These are phyloP conservation scores for Phoxinus dragarum DNA, from an alignment of 2,797 vertebrate species.

Conservation along the genomic window DNA sequence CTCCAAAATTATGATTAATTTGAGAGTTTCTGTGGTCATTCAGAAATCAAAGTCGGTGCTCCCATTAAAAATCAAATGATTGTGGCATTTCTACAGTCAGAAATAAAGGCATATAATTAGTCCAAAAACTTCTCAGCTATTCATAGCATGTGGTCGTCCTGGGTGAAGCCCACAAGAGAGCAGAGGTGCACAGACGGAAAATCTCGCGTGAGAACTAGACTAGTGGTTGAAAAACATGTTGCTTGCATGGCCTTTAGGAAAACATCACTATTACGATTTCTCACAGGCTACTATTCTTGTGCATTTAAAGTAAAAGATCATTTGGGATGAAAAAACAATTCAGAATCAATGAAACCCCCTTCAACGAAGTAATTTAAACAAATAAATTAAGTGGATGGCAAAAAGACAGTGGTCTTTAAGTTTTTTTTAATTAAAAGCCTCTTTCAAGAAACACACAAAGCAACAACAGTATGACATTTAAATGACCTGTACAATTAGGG, in stretches of 20 bases:
- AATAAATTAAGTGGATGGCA: neutral
- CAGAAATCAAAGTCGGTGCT: neutral
- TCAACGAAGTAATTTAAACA: neutral
- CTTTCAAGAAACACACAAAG: slow-evolving; percentile 76
- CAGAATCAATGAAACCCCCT: neutral
- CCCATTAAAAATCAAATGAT: neutral
- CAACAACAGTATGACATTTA: slow-evolving; percentile 75
- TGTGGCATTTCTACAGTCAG: neutral
- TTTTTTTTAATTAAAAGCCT: slow-evolving; percentile 80
- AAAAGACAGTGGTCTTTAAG: slow-evolving; percentile 56
- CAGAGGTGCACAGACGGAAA: slow-evolving; percentile 75
- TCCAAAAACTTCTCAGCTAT: slow-evolving; percentile 3
- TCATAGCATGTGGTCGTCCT: slow-evolving; percentile 70
- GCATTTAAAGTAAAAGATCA: neutral
- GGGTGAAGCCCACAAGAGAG: slow-evolving; percentile 81
- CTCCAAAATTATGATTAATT: neutral
- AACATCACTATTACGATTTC: neutral
- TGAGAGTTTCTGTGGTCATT: neutral
- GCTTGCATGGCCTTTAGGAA: no score
- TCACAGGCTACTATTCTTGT: neutral
- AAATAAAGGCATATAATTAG: neutral
- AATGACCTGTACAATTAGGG: slow-evolving; percentile 80
- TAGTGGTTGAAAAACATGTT: neutral
- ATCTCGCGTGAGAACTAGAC: neutral
- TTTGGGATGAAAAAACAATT: no score